Evolutionary conservation across 2,888 invertebrate species (phyloP), one percentile per base, ranked within the genome.

Genomic region (Cephus runcator): DNA sequence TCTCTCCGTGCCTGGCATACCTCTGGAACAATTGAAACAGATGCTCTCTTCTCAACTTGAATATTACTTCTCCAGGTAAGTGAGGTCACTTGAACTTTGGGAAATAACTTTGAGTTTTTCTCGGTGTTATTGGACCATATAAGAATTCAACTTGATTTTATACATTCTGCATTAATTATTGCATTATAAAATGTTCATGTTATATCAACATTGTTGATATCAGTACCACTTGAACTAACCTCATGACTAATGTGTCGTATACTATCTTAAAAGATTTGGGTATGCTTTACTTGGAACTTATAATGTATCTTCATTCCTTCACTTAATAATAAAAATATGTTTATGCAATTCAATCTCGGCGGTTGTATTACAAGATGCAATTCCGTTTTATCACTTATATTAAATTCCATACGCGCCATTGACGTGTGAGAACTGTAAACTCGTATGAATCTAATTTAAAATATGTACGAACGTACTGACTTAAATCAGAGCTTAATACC

Each of bases 31-130:
- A 92, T 93, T 97, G 74, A 95, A 96, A 92, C 94, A 94, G 88
- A 94, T 95, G 94, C 94, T 97, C 88, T 95, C 95, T 85, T 94
- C 94, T 78, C 97, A 97, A 92, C 93, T 97, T 88, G 97, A 97
- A 92, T 97, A 97, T 91, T 97, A 97, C 92, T 97, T 97, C 92
- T 97, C 97, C 88, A 95, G 96, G 97, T 97, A 91, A 88, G 69
- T 71, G 36, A 15, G 15, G 23, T 56, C 23, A 23, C 23, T 56
- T 56, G 23, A 15, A 56, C 2, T 23, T 15, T 56, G 6, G 56
- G 40, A 40, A 40, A 23, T 15, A 23, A 40, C 2, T 23, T 40
- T 40, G 15, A 15, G 23, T 6, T 23, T 23, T 6, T 2, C 9
- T 56, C 23, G 1, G 9, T 23, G 23, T 23, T 56, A 9, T 56